A percentile compares a stretch with the other conserved stretches of the same genome.
phyloP scores from a whole-genome alignment of 2,888 invertebrate genomes.

The Globia sparganii region DNA sequence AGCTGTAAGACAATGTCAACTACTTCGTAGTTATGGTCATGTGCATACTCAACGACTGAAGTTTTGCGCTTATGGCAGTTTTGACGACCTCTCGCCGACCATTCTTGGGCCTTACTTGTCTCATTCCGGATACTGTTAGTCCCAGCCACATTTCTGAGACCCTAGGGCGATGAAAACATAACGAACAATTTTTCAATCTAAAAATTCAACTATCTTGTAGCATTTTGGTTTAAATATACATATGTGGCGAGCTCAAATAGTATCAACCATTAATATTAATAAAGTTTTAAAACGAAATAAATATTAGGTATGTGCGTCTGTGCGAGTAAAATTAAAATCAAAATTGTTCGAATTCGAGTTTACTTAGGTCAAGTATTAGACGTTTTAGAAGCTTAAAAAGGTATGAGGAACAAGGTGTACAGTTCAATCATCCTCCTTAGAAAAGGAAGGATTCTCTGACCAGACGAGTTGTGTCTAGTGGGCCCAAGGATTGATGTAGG shows the following conservation, averaged over 20 bases:
- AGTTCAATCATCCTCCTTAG: too few relatives aligned
- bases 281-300: not conserved
- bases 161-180: not conserved
- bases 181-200: not conserved
- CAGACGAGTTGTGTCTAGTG: too few relatives aligned
- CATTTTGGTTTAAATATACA: not conserved
- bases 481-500: too few relatives aligned
- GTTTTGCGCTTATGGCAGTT: constrained; percentile 46
- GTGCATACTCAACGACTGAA: constrained; percentile 47
- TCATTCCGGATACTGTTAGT: constrained; percentile 14
- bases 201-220: not conserved
- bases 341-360: not conserved
- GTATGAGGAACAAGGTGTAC: too few relatives aligned
- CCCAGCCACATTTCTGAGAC: not conserved
- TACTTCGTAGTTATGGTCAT: constrained; percentile 31
- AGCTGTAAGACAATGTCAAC: not conserved
- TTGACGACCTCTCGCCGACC: constrained; percentile 32
- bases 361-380: not conserved
- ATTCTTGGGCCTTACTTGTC: constrained; percentile 25
- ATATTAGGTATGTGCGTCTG: not conserved
- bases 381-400: not conserved
- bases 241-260: too few relatives aligned
- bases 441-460: too few relatives aligned
- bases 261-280: not conserved
- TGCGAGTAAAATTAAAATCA: not conserved